phyloP scores from a whole-genome alignment of 2,113 vertebrate genomes.

The Promerops cafer region DNA sequence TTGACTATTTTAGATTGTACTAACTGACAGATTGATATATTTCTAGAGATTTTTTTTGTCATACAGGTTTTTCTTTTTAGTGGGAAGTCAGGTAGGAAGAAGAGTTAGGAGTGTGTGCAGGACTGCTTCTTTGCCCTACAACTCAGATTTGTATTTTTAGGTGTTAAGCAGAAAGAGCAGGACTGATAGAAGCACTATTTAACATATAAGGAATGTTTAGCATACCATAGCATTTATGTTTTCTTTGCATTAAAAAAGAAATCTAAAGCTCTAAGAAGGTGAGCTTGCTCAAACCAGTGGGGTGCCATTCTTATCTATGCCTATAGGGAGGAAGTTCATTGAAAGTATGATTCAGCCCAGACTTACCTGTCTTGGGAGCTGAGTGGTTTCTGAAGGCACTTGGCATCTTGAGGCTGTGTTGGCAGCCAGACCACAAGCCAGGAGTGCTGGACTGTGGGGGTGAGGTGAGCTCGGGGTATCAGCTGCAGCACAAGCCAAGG shows the following conservation, averaged over 20 bases:
- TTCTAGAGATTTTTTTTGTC: neutral
- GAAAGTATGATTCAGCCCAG: neutral
- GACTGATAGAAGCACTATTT: neutral
- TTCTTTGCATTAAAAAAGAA: neutral
- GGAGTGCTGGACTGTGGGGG: neutral
- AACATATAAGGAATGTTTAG: neutral
- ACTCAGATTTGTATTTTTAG: neutral
- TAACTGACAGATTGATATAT: neutral
- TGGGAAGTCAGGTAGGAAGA: neutral
- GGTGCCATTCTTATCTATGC: neutral
- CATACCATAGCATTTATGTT: neutral
- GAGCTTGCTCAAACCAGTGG: neutral
- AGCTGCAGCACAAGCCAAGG: neutral
- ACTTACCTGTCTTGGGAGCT: neutral
- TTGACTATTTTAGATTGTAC: neutral
- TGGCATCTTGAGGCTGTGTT: neutral
- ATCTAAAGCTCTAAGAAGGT: neutral
- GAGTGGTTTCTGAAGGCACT: neutral
- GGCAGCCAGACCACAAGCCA: neutral
- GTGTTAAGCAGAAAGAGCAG: neutral
- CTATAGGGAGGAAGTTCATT: neutral
- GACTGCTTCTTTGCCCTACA: neutral
- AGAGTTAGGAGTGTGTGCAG: neutral
- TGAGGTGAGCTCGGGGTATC: neutral
- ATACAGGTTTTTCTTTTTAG: neutral